phyloP scores from a whole-genome alignment of 2,797 vertebrate genomes.

The Trichosurus vulpecula region DNA sequence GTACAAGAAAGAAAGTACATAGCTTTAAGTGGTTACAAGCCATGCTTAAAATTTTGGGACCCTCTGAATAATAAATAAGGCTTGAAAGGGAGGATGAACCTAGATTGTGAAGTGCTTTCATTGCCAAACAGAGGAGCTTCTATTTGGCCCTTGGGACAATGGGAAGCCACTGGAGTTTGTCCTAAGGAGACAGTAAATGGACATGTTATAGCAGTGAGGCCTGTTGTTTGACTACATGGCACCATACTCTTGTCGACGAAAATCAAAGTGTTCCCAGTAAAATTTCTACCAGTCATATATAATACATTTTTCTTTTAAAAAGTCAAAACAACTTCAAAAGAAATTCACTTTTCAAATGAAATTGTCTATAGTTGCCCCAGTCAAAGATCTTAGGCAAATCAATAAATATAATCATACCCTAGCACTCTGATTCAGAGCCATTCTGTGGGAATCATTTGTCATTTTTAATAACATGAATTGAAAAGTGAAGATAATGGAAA shows the following conservation, averaged over 20 bases:
- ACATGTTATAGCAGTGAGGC: conserved; percentile 41
- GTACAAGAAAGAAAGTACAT: not conserved
- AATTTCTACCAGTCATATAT: conserved; percentile 72
- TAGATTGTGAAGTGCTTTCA: not conserved
- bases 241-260: conserved; percentile 65
- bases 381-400: conserved; percentile 72
- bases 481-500: conserved; percentile 80
- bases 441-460: conserved; percentile 76
- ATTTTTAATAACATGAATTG: conserved; percentile 81
- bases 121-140: not conserved
- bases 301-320: conserved; percentile 58
- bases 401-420: conserved; percentile 71
- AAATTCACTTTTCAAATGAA: conserved; percentile 63
- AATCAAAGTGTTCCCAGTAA: conserved; percentile 68
- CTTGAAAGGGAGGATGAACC: not conserved
- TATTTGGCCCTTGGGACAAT: not conserved
- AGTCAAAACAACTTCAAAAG: conserved; percentile 32
- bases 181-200: conserved; percentile 21
- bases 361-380: conserved; percentile 67
- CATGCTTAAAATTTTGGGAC: not conserved
- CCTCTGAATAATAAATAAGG: not conserved
- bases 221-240: not conserved
- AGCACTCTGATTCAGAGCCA: conserved; percentile 71
- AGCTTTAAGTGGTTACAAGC: not conserved
- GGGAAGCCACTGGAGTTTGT: not conserved